A percentile compares a stretch with the other conserved stretches of the same genome.
These are phyloP conservation scores for Climacteris rufus DNA, from an alignment of 2,113 vertebrate species.

Conservation along the genomic window DNA sequence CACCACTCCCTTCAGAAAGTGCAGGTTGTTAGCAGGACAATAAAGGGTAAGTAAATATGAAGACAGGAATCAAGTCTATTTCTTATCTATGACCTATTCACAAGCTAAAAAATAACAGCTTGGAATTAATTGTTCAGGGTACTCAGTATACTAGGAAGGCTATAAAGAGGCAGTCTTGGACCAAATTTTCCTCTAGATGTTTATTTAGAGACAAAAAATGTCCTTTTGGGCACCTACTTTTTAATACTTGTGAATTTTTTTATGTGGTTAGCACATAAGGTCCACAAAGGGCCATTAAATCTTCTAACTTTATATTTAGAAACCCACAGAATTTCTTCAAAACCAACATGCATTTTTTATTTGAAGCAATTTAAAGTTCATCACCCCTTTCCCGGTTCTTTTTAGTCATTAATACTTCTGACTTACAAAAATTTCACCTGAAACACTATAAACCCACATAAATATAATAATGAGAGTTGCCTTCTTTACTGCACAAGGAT, in stretches of 20 bases:
- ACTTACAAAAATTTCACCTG: neutral
- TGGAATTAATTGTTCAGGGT: neutral
- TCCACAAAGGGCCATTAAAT: neutral
- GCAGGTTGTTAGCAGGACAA: neutral
- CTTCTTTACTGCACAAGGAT: neutral
- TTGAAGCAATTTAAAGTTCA: neutral
- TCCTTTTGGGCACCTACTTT: neutral
- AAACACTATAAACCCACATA: neutral
- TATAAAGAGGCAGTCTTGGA: neutral
- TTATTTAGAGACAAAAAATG: neutral
- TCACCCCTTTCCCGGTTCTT: neutral
- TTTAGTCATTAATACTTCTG: neutral
- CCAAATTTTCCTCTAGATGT: neutral
- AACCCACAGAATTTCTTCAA: neutral
- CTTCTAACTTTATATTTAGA: neutral
- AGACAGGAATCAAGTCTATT: neutral
- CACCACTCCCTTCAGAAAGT: neutral
- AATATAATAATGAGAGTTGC: neutral
- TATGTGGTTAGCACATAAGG: neutral
- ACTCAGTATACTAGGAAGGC: rapidly evolving
- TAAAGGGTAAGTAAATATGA: neutral
- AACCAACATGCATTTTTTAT: neutral
- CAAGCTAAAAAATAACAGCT: neutral
- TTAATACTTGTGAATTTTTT: neutral
- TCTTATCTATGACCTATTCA: neutral